Base-by-base conservation (phyloP, 92 coral and sea anemone species). In the Porites divaricata region DNA sequence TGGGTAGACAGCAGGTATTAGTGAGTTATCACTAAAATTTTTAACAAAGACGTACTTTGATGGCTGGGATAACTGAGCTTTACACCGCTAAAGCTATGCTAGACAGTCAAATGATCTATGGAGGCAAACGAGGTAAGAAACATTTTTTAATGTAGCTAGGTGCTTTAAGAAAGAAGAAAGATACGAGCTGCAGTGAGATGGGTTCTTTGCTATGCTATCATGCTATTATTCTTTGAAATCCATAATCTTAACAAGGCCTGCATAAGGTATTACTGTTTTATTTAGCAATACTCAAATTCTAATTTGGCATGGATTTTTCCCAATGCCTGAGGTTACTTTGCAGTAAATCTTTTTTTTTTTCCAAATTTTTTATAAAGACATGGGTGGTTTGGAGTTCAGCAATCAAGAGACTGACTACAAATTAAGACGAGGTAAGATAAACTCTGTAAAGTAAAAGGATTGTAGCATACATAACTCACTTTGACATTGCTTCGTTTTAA, bases 321-420 rank as follows among this genome's bases (percentile, higher is more conserved):
- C 20, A 1, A 15, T 8, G 5, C 21, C 21, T 61, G 8, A 19
- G 17, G 19, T 16, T 7, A 15, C 65, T 61, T 19, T 12, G 21
- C 6, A 61, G 15, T 0, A 15, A 9, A 17, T 8, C 25, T 2
- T 2, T 48, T 19, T 2, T 16, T 17, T 6, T 7, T 16, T 9
- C n/a, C 25, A 6, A 6, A 19, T 1, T 72, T 0, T 72, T 65
- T 16, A 17, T 17, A 48, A 52, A 91, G 97, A 88, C 74, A 86
- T 88, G 88, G 81, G 91, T 28, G 87, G 93, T 22, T 63, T 89
- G 72, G 90, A 91, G 53, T 83, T 77, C n/a, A 92, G 85, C 66
- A 91, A 80, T 72, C 95, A 90, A 75, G 97, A 93, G 84, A 93
- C 97, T 50, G 97, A 93, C 9, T 91, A 89, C 86, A 93, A 90